Base-by-base conservation (phyloP, 1,140 invertebrate species). In the Thereuonema tuberculata region DNA sequence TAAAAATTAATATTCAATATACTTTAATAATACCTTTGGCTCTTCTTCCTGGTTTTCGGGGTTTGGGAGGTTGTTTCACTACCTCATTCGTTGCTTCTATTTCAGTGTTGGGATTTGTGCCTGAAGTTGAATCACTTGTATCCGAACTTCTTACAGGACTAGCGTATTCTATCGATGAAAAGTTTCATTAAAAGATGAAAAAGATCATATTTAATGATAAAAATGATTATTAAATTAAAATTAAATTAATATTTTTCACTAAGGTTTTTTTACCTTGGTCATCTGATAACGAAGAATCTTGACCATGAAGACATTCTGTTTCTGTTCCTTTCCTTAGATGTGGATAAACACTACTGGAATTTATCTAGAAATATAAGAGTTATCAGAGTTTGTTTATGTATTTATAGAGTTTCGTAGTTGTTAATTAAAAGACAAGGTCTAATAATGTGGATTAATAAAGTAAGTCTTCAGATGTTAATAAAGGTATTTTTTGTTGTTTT, bases 11-110 rank as follows among this genome's bases (percentile, higher is more conserved):
- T n/a, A n/a, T n/a, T n/a, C n/a, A n/a, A n/a, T n/a, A n/a, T n/a
- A n/a, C n/a, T n/a, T n/a, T n/a, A n/a, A n/a, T n/a, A n/a, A n/a
- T 37, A 60, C 59, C 59, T 60, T 60, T 60, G 9, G 59, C 59
- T 20, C 49, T 3, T n/a, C 29, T 24, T 2, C 59, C 59, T 29
- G 59, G 59, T 53, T 60, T 60, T 37, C 59, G 9, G 9, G 37
- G 49, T 54, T 60, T 60, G 3, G 53, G 53, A 5, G 28, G 24
- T 25, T 25, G 53, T 3, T 25, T 12, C 14, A 21, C 5, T 26
- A 29, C 9, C 23, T 23, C 3, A 27, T 9, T 29, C 26, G 14
- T 25, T 29, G 9, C 28, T 3, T 55, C 53, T 23, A 29, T 23
- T 55, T 55, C 53, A 9, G 24, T 55, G 17, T 27, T 26, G 3